These are phyloP conservation scores for Phylloscopus collybita DNA, from an alignment of 2,797 vertebrate genomes.

Conservation along the genomic window DNA sequence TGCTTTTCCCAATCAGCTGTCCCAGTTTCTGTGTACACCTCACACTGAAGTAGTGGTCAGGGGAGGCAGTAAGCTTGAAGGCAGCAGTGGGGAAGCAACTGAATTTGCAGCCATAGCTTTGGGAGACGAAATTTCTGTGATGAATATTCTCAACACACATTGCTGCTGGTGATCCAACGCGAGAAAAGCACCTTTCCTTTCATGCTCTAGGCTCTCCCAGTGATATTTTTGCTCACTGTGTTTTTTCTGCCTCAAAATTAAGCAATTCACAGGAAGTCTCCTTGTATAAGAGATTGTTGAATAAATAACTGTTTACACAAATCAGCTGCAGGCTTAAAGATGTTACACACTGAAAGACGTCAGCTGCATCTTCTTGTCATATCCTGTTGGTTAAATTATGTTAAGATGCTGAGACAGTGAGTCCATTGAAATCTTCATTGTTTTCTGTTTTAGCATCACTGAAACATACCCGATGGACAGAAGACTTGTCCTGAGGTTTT, in stretches of 20 bases:
- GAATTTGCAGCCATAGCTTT: background rate
- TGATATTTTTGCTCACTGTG: background rate
- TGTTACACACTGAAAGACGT: background rate
- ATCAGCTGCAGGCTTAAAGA: conserved; percentile 11
- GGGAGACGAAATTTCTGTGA: background rate
- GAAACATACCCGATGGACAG: accelerated
- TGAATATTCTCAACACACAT: background rate
- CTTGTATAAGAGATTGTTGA: background rate
- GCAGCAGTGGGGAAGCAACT: background rate
- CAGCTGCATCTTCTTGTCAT: background rate
- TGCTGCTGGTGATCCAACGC: background rate
- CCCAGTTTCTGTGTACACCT: background rate
- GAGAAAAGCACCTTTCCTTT: background rate
- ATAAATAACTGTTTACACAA: background rate
- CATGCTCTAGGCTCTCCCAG: background rate
- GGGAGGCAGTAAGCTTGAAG: background rate
- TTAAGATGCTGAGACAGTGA: background rate
- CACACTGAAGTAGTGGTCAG: accelerated
- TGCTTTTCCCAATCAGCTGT: background rate
- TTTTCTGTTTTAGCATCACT: background rate
- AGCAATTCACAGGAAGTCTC: background rate
- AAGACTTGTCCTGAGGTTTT: background rate
- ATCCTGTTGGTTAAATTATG: background rate
- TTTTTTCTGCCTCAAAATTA: background rate
- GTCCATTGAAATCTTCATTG: background rate